Percentiles rank a stretch among this genome's conserved stretches.
Evolutionary conservation across 1,140 invertebrate genomes (phyloP).

Genomic region (Panulirus ornatus): DNA sequence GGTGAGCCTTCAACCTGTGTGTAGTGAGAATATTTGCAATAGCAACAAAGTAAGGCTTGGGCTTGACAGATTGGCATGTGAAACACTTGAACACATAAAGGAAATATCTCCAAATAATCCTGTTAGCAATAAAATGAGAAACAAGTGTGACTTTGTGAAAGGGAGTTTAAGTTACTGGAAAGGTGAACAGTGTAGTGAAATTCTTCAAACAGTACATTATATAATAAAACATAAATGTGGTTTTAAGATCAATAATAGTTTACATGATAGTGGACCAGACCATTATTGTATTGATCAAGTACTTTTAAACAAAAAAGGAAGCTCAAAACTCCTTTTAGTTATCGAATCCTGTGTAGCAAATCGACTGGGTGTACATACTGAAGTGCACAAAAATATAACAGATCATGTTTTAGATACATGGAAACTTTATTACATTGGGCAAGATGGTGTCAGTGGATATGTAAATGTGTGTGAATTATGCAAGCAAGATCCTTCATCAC

Average conservation of each 20-base stretch:
- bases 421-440: slow-evolving; percentile 63
- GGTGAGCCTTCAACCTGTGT: slow-evolving; percentile 18
- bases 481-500: slow-evolving; percentile 41
- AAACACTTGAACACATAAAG: slow-evolving; percentile 38
- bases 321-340: slow-evolving; percentile 52
- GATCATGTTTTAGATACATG: slow-evolving; percentile 60
- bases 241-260: slow-evolving; percentile 55
- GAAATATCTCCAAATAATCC: slow-evolving; percentile 34
- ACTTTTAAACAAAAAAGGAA: slow-evolving; percentile 53
- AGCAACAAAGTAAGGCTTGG: neutral
- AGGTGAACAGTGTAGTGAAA: slow-evolving; percentile 48
- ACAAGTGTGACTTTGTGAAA: slow-evolving; percentile 15
- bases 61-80: slow-evolving; percentile 19
- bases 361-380: slow-evolving; percentile 56
- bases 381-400: slow-evolving; percentile 44
- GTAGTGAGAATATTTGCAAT: neutral
- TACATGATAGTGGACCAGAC: slow-evolving; percentile 55
- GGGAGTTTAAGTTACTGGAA: slow-evolving; percentile 12
- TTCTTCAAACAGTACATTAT: slow-evolving; percentile 58
- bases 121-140: neutral
- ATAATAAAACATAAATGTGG: slow-evolving; percentile 38
- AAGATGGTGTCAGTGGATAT: slow-evolving; percentile 59
- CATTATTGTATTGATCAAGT: slow-evolving; percentile 67
- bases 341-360: slow-evolving; percentile 56
- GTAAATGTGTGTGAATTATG: slow-evolving; percentile 34